Conservation (phyloP, 1,140 invertebrate species). For the Kradibia gibbosae region DNA sequence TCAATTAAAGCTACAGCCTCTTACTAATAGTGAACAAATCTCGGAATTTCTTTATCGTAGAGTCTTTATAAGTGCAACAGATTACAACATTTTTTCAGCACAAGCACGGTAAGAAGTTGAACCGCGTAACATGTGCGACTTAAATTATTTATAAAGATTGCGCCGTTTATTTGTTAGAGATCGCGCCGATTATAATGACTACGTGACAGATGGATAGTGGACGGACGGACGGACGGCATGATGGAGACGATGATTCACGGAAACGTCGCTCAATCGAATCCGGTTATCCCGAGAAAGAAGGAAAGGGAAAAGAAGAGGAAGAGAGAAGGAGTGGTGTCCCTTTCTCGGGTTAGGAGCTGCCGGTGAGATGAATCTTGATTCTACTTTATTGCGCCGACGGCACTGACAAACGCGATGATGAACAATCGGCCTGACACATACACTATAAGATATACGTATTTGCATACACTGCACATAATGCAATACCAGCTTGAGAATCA, state of each 20-base stretch:
- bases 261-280: conserved; percentile 58
- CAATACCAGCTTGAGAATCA: background rate
- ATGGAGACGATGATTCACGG: conserved; percentile 56
- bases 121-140: background rate
- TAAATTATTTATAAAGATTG: conserved; percentile 60
- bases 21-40: background rate
- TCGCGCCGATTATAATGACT: conserved; percentile 1
- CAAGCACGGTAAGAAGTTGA: background rate
- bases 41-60: background rate
- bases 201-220: conserved; percentile 54
- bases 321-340: background rate
- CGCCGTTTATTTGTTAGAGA: conserved; percentile 19
- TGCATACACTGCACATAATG: conserved; percentile 1
- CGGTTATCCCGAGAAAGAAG: conserved; percentile 54
- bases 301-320: background rate
- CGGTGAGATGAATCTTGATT: conserved; percentile 14
- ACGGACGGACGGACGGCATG: conserved; percentile 51
- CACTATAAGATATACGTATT: background rate
- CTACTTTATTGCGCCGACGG: conserved; percentile 17
- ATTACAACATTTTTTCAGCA: background rate
- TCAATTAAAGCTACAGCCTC: background rate
- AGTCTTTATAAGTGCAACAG: background rate
- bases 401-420: conserved; percentile 27
- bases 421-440: conserved; percentile 2
- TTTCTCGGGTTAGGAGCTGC: background rate